phyloP scores from a whole-genome alignment of 2,888 invertebrate genomes.

The Rhorus exstirpatorius region DNA sequence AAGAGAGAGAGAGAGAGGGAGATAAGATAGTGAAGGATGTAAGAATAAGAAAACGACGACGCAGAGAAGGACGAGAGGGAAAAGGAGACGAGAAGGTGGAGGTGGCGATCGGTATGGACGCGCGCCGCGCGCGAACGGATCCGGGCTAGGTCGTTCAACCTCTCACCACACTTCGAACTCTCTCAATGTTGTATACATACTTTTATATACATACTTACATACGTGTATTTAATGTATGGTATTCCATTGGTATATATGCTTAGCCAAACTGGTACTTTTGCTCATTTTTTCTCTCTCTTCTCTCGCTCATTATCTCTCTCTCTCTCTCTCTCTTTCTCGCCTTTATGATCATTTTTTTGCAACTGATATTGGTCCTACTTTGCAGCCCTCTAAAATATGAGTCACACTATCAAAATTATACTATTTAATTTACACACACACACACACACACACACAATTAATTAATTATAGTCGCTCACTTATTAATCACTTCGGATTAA shows the following conservation, averaged over 20 bases:
- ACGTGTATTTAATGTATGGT: slow-evolving; percentile 74
- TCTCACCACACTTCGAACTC: slow-evolving; percentile 77
- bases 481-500: too few relatives aligned
- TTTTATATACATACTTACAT: slow-evolving; percentile 65
- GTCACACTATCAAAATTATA: too few relatives aligned
- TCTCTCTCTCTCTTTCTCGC: slow-evolving; percentile 22
- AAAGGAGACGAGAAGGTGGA: slow-evolving; percentile 51
- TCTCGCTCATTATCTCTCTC: too few relatives aligned
- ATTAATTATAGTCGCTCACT: too few relatives aligned
- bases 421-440: too few relatives aligned
- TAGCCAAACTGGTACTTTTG: too few relatives aligned
- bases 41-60: slow-evolving; percentile 36
- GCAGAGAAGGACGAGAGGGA: slow-evolving; percentile 71
- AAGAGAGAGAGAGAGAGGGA: slow-evolving; percentile 52
- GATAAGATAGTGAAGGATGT: slow-evolving; percentile 63
- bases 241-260: slow-evolving; percentile 50
- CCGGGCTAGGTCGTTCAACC: slow-evolving; percentile 83
- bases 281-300: too few relatives aligned
- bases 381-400: too few relatives aligned
- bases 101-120: slow-evolving; percentile 81
- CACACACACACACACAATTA: too few relatives aligned
- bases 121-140: slow-evolving; percentile 76
- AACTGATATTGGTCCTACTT: too few relatives aligned
- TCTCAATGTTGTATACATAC: slow-evolving; percentile 66
- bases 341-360: too few relatives aligned